These are phyloP conservation scores for Tinea pellionella DNA, from an alignment of 2,888 invertebrate species.

Conservation along the genomic window DNA sequence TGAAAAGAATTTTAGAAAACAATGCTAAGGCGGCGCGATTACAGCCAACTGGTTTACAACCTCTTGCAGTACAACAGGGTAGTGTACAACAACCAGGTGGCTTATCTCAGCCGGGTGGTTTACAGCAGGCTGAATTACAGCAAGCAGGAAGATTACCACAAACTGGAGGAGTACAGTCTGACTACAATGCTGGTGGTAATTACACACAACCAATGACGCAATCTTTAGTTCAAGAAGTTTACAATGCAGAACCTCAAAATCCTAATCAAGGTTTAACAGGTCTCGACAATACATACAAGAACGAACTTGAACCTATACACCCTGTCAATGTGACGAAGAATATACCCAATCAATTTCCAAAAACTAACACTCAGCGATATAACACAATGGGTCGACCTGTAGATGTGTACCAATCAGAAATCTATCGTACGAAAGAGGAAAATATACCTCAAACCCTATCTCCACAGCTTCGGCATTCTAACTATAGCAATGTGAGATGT, in stretches of 20 bases:
- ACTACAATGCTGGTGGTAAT: too few species aligned
- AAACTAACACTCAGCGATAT: conserved; percentile 23
- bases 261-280: neutral
- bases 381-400: conserved; percentile 57
- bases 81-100: neutral
- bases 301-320: neutral
- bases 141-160: neutral
- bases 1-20: conserved; percentile 29
- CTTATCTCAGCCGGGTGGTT: neutral
- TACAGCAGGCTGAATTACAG: neutral
- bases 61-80: neutral
- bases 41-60: neutral
- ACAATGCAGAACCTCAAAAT: neutral
- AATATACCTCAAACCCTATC: conserved; percentile 43
- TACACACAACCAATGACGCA: neutral
- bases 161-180: neutral
- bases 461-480: conserved; percentile 27
- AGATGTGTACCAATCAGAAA: conserved; percentile 35
- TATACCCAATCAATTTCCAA: neutral
- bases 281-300: neutral
- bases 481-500: conserved; percentile 38
- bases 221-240: neutral
- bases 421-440: conserved; percentile 29
- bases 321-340: neutral
- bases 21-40: neutral